Evolutionary conservation across 2,888 invertebrate species (phyloP), one percentile per base, ranked within the genome.

Genomic region (Congeria kusceri): DNA sequence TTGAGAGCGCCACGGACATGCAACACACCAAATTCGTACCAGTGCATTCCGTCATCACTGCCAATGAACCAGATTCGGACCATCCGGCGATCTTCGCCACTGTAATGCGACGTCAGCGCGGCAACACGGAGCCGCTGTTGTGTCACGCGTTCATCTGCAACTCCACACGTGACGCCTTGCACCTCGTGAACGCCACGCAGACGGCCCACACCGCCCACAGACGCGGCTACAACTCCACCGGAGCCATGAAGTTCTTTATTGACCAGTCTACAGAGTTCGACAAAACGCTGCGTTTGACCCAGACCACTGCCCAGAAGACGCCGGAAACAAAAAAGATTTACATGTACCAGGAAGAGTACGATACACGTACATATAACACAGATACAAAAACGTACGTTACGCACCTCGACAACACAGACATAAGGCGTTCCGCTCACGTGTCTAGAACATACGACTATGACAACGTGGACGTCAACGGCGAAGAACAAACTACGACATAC

Each of bases 121-220:
- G 64, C 7, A 63, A 29, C 3, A 53, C 44, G n/a, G 68, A 58
- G 18, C 46, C 72, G 0, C 59, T 71, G 9, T 32, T 61, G 20
- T 82, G 82, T 27, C 61, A 78, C 20, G 47, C 70, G 13, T 82
- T 82, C 57, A 82, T 76, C 23, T 78, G 78, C 46, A 70, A 70
- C 44, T 62, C 65, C 5, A 82, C 82, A 3, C 61, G 82, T 23
- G 82, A 82, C 49, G 82, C 82, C 3, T 72, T 82, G 9, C 82
- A 82, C 57, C 68, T 82, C 1, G 82, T 82, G 0, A 82, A 82
- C 59, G 76, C 82, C n/a, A 82, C 82, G 9, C 82, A 82, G 29
- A 78, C 78, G 28, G 78, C 82, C 11, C 82, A 82, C 46, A 63
- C 73, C 11, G 76, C 82, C 0, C 64, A 72, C 13, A 49, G 71